Conservation (phyloP, 2,888 invertebrate species). For the Stratiomys singularior region DNA sequence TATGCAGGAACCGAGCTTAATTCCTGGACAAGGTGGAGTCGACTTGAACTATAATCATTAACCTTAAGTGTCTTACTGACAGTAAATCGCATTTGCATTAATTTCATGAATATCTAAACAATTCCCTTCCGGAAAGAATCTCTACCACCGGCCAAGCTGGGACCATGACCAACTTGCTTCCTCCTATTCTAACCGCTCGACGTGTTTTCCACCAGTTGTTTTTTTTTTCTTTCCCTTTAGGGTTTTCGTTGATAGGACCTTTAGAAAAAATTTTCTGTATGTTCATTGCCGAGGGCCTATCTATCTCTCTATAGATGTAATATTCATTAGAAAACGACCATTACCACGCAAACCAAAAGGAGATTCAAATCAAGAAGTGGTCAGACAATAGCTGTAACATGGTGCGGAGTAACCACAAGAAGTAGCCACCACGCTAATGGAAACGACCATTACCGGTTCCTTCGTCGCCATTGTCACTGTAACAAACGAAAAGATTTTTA, state of each 20-base stretch:
- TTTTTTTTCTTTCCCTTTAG: background rate
- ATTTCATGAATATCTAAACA: conserved; percentile 41
- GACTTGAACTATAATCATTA: conserved; percentile 38
- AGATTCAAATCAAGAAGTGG: too few relatives aligned
- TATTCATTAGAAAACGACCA: background rate
- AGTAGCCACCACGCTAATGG: too few relatives aligned
- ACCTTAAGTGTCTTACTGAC: conserved; percentile 43
- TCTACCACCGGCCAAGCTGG: too few relatives aligned
- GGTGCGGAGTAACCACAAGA: too few relatives aligned
- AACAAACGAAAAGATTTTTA: conserved; percentile 33
- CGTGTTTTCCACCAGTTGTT: background rate
- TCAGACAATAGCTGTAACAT: too few relatives aligned
- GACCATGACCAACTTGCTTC: background rate
- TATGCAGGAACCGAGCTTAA: background rate
- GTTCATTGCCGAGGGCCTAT: too few relatives aligned
- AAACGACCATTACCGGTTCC: too few relatives aligned
- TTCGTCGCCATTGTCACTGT: conserved; percentile 18
- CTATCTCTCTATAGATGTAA: too few relatives aligned
- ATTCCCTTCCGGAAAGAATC: conserved; percentile 22
- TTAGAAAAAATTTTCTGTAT: too few relatives aligned
- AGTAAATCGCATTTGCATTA: conserved; percentile 48
- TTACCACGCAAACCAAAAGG: background rate
- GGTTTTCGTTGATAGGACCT: background rate
- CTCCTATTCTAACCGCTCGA: background rate
- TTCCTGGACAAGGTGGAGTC: background rate